Evolutionary conservation across 1,140 invertebrate genomes (phyloP).

Genomic region (Sogatella furcifera): DNA sequence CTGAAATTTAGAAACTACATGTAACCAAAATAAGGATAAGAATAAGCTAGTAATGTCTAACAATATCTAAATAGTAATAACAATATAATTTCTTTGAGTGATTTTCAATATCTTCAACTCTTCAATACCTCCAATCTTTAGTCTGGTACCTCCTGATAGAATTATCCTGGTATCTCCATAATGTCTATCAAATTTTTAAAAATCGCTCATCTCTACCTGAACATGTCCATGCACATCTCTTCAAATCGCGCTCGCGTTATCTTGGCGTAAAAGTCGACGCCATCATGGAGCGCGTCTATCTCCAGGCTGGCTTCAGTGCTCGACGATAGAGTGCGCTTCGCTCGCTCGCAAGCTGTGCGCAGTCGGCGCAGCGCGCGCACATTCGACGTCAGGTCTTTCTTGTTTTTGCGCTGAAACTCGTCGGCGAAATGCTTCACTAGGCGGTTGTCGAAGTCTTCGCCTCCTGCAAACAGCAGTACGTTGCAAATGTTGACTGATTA

Average conservation of each 20-base stretch:
- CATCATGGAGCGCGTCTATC: constrained; percentile 57
- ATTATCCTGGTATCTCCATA: too few species aligned
- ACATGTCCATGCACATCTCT: constrained; percentile 75
- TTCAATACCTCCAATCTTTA: too few species aligned
- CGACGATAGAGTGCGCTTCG: constrained; percentile 70
- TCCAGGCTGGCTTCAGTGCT: constrained; percentile 55
- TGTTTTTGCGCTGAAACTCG: constrained; percentile 40
- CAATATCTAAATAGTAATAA: too few species aligned
- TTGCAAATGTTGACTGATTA: too few species aligned
- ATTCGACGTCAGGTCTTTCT: constrained; percentile 37
- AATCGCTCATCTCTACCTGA: too few species aligned
- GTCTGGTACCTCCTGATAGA: too few species aligned
- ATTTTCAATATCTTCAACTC: too few species aligned
- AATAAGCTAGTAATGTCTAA: too few species aligned
- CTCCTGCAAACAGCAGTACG: constrained; percentile 43
- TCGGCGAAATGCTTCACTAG: constrained; percentile 67
- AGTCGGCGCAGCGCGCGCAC: constrained; percentile 36
- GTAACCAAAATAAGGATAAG: too few species aligned
- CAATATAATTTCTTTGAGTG: too few species aligned
- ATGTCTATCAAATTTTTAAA: too few species aligned
- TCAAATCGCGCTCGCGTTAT: constrained; percentile 65
- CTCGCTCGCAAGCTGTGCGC: constrained; percentile 55
- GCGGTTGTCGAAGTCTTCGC: constrained; percentile 69
- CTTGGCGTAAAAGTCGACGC: constrained; percentile 61
- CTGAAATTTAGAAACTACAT: too few species aligned